phyloP scores from a whole-genome alignment of 2,888 invertebrate genomes.

The Tridacna crocea region DNA sequence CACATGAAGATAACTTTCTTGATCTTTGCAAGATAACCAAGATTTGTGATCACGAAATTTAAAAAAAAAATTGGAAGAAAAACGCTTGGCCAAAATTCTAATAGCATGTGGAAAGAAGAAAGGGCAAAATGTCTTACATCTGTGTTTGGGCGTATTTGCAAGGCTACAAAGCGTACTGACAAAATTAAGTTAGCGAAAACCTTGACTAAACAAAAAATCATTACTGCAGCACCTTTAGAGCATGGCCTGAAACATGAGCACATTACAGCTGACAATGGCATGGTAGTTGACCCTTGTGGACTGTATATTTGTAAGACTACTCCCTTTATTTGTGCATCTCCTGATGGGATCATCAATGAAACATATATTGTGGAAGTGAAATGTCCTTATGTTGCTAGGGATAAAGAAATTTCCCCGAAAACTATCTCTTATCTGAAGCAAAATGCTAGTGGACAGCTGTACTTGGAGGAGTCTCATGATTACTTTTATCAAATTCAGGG shows the following conservation, averaged over 20 bases:
- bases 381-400: conserved; percentile 36
- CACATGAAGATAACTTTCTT: too few relatives aligned
- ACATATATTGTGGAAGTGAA: conserved; percentile 43
- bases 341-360: conserved; percentile 42
- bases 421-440: conserved; percentile 40
- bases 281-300: conserved; percentile 24
- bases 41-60: too few relatives aligned
- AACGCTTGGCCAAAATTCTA: too few relatives aligned
- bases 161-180: conserved; percentile 18
- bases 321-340: conserved; percentile 40
- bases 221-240: conserved; percentile 20
- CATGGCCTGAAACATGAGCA: conserved; percentile 46
- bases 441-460: conserved; percentile 3
- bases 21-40: too few relatives aligned
- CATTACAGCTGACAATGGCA: conserved; percentile 17
- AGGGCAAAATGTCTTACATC: conserved; percentile 37
- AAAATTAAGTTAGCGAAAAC: conserved; percentile 9
- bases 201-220: neutral
- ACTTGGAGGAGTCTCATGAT: conserved; percentile 27
- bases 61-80: too few relatives aligned
- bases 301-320: conserved; percentile 24
- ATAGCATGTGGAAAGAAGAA: too few relatives aligned
- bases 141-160: conserved; percentile 39
- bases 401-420: conserved; percentile 8
- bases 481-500: conserved; percentile 53